Evolutionary conservation across 2,888 invertebrate genomes (phyloP), one percentile per base, ranked within the genome.

Genomic region (Idaea dimidiata): DNA sequence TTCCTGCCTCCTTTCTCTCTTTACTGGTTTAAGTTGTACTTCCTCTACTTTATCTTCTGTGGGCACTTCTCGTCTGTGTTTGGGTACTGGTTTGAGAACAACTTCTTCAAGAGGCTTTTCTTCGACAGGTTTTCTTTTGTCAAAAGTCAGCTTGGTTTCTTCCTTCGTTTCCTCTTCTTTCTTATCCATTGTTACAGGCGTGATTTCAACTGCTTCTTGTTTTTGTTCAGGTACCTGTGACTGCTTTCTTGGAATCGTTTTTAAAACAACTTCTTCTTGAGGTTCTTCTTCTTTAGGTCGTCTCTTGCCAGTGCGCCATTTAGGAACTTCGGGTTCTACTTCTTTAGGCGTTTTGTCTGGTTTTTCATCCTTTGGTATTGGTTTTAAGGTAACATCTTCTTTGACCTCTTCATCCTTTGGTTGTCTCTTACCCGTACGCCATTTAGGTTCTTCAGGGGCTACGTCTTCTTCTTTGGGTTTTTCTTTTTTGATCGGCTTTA

Each of bases 281-380:
- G 70, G 63, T 60, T 71, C 1, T 77, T 65, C 64, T 59, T 57
- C 59, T 17, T 61, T 60, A 32, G 18, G 63, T 60, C n/a, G n/a
- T n/a, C n/a, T n/a, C n/a, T n/a, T n/a, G n/a, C n/a, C n/a, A n/a
- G n/a, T n/a, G n/a, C n/a, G n/a, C n/a, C n/a, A n/a, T n/a, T n/a
- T n/a, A n/a, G n/a, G n/a, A n/a, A n/a, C 59, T 80, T 81, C 16
- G 80, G 68, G 14, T 67, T 63, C 0, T 80, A n/a, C 71, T 64
- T 93, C 91, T 72, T 90, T 89, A 0, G 83, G 75, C 65, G 90
- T 82, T 69, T 91, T 88, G 68, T 93, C 91, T 1, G 89, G 79
- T 71, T 70, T 73, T 61, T 86, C 82, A 69, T 76, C 73, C 63
- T 80, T 84, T 33, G 80, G 66, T 77, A 76, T 68, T 61, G 67